These are phyloP conservation scores for Psittacara wagleri DNA, from an alignment of 2,113 vertebrate genomes.

Conservation along the genomic window DNA sequence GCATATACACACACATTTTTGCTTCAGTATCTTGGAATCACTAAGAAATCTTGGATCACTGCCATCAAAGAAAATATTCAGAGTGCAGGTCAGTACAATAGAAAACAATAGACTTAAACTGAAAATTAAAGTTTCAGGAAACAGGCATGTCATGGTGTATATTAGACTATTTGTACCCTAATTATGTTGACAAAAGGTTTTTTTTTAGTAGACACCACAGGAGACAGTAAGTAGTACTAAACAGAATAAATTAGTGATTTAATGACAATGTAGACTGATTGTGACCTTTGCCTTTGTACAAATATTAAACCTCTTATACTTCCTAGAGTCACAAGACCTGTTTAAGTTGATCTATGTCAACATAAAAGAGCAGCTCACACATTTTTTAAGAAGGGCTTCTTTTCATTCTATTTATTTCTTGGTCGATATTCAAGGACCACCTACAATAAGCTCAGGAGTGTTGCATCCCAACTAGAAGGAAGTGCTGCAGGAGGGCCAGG, in stretches of 20 bases:
- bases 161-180: neutral
- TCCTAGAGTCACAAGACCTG: neutral
- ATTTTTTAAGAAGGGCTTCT: neutral
- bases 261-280: neutral
- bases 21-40: neutral
- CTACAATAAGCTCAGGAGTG: too few species aligned
- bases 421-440: too few species aligned
- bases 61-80: neutral
- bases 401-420: neutral
- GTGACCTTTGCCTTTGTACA: neutral
- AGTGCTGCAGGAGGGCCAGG: too few species aligned
- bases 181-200: neutral
- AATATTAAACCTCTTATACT: neutral
- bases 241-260: neutral
- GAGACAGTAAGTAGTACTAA: neutral
- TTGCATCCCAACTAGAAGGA: too few species aligned
- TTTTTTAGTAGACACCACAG: neutral
- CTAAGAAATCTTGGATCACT: neutral
- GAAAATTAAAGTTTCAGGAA: neutral
- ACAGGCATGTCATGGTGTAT: neutral
- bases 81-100: neutral
- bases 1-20: fast-evolving
- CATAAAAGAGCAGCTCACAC: neutral
- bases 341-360: neutral
- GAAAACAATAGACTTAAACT: neutral